phyloP scores from a whole-genome alignment of 1,140 invertebrate genomes.

The Pomacea maculata region DNA sequence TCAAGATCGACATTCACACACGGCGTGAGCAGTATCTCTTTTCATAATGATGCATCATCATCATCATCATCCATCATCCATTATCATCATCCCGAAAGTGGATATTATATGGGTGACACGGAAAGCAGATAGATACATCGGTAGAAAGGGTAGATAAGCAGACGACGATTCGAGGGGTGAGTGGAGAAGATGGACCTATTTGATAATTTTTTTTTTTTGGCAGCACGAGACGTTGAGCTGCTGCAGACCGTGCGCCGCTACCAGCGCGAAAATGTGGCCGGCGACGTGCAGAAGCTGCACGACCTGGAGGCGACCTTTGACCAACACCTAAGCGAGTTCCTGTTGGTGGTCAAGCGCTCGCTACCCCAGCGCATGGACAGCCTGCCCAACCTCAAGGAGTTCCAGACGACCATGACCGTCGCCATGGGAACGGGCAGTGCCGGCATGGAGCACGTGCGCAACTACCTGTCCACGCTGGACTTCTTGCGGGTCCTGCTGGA shows the following conservation, averaged over 20 bases:
- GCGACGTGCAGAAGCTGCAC: slow-evolving; percentile 24
- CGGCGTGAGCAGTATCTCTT: no score
- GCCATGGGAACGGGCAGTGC: slow-evolving; percentile 31
- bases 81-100: no score
- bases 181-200: background rate
- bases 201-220: slow-evolving; percentile 15
- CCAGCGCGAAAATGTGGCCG: slow-evolving; percentile 25
- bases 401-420: slow-evolving; percentile 31
- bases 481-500: slow-evolving; percentile 24
- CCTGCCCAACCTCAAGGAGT: slow-evolving; percentile 39
- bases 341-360: slow-evolving; percentile 35
- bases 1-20: no score
- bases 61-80: no score
- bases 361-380: slow-evolving; percentile 30
- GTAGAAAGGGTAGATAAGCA: background rate
- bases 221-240: slow-evolving; percentile 38
- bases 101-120: no score
- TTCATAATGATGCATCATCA: no score
- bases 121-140: background rate
- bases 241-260: slow-evolving; percentile 28
- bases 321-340: slow-evolving; percentile 40
- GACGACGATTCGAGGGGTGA: no score
- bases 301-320: slow-evolving; percentile 42
- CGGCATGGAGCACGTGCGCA: slow-evolving; percentile 23
- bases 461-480: slow-evolving; percentile 32